phyloP scores from a whole-genome alignment of 2,888 invertebrate species.

The Helleia helle region DNA sequence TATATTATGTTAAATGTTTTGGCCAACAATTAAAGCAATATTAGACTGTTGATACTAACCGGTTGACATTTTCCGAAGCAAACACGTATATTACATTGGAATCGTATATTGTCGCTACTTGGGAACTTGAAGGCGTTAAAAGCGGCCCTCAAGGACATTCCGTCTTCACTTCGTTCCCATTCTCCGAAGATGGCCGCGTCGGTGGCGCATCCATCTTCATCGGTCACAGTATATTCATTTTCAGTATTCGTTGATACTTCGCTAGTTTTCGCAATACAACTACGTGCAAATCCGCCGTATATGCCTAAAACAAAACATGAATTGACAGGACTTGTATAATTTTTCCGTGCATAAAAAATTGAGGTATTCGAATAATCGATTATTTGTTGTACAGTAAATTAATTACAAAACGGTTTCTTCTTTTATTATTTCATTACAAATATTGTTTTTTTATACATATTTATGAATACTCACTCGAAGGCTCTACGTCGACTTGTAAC shows the following conservation, averaged over 20 bases:
- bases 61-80: conserved; percentile 97
- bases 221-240: conserved; percentile 93
- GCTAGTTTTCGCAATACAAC: conserved; percentile 94
- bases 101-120: conserved; percentile 92
- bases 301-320: conserved; percentile 76
- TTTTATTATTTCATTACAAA: too few relatives aligned
- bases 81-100: conserved; percentile 96
- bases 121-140: conserved; percentile 98
- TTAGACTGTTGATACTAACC: conserved; percentile 77
- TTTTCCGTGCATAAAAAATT: too few relatives aligned
- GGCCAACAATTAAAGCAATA: too few relatives aligned
- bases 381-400: too few relatives aligned
- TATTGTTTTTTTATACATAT: not conserved
- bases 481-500: conserved; percentile 88
- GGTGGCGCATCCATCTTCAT: conserved; percentile 94
- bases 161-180: conserved; percentile 91
- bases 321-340: too few relatives aligned
- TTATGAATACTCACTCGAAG: conserved; percentile 70
- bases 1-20: too few relatives aligned
- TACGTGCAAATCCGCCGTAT: conserved; percentile 94
- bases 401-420: too few relatives aligned
- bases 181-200: conserved; percentile 94
- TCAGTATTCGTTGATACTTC: conserved; percentile 84
- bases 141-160: conserved; percentile 87
- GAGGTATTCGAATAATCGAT: too few relatives aligned